Percentiles rank a stretch among this genome's conserved stretches.
These are phyloP conservation scores for Sphinx pinastri DNA, from an alignment of 2,888 invertebrate species.

Conservation along the genomic window DNA sequence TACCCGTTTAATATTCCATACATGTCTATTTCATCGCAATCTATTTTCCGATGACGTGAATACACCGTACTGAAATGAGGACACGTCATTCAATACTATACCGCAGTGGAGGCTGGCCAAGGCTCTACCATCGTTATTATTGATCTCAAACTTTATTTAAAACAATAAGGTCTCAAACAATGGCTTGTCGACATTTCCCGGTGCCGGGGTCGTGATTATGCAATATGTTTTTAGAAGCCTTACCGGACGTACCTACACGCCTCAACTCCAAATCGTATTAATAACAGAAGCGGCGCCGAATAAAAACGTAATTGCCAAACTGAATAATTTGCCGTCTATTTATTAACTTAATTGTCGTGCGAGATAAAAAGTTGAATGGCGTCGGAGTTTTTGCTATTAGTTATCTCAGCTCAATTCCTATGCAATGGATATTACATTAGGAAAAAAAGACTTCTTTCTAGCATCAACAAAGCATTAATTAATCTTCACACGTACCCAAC, in stretches of 20 bases:
- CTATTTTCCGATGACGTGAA: conserved; percentile 53
- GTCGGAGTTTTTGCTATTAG: conserved; percentile 5
- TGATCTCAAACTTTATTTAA: conserved; percentile 44
- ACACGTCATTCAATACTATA: conserved; percentile 69
- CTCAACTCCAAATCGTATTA: not conserved
- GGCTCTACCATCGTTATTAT: conserved; percentile 29
- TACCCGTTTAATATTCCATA: conserved; percentile 37
- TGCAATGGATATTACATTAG: conserved; percentile 2
- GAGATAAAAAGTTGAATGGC: conserved; percentile 12
- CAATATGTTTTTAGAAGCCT: conserved; percentile 42
- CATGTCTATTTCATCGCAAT: conserved; percentile 46
- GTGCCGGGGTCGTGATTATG: conserved; percentile 46
- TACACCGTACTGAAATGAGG: conserved; percentile 64
- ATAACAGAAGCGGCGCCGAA: not conserved
- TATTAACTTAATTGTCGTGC: conserved; percentile 9
- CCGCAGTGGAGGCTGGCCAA: conserved; percentile 42
- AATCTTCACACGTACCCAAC: conserved; percentile 11
- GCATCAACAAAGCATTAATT: conserved; percentile 10
- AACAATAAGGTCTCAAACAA: conserved; percentile 36
- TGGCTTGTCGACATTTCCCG: conserved; percentile 34
- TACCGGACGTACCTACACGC: conserved; percentile 39
- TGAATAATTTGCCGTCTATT: conserved; percentile 26
- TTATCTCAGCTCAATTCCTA: not conserved
- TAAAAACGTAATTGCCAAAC: conserved; percentile 27
- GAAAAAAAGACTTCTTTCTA: not conserved